Percentiles rank a stretch among this genome's conserved stretches.
phyloP scores from a whole-genome alignment of 2,797 vertebrate genomes.

The Cirrhinus molitorella region DNA sequence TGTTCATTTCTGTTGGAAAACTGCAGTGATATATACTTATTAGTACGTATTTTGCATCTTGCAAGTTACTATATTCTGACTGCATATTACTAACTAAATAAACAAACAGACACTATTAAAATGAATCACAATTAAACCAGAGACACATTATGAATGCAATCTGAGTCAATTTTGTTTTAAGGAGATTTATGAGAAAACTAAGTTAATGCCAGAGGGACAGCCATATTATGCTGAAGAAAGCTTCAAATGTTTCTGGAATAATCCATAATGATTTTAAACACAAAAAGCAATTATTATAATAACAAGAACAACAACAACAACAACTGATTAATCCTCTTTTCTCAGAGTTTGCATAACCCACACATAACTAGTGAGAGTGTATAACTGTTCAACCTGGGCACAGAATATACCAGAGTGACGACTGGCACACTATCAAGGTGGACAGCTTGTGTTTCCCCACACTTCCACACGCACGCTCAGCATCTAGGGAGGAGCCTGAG shows the following conservation, averaged over 20 bases:
- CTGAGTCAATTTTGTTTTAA: background rate
- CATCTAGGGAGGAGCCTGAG: slow-evolving; percentile 45
- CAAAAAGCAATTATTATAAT: background rate
- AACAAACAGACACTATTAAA: background rate
- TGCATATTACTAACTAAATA: background rate
- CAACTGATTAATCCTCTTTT: slow-evolving; percentile 42
- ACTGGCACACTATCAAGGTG: slow-evolving; percentile 9
- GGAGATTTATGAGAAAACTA: background rate
- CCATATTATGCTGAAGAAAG: background rate
- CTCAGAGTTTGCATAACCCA: slow-evolving; percentile 21
- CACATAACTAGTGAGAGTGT: slow-evolving; percentile 1
- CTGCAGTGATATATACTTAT: too few relatives aligned
- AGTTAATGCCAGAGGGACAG: background rate
- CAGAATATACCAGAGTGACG: background rate
- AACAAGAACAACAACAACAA: background rate
- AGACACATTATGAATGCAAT: background rate
- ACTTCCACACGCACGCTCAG: slow-evolving; percentile 15
- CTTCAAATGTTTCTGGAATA: slow-evolving; percentile 1
- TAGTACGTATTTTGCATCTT: too few relatives aligned
- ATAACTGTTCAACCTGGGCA: slow-evolving; percentile 15
- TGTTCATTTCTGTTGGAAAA: too few relatives aligned
- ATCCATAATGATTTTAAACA: slow-evolving; percentile 9
- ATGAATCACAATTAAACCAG: background rate
- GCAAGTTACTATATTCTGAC: background rate
- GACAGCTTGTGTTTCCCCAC: slow-evolving; percentile 36